Base-by-base conservation (phyloP, 2,113 vertebrate species). In the Pachycephala philippinensis region DNA sequence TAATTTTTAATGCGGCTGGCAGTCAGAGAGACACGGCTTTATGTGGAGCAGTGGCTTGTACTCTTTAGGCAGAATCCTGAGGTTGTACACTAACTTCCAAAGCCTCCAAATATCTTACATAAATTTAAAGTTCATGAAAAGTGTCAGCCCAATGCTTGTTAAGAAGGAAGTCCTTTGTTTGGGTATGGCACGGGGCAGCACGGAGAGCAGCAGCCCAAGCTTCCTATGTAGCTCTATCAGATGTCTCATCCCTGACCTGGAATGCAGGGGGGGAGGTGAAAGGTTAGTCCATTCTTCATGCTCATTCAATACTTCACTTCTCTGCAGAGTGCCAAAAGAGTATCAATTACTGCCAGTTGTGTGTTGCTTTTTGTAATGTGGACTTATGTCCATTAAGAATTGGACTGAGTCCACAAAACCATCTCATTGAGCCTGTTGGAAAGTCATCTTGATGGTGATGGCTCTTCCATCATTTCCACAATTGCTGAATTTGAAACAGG, bases 201-300 rank as follows among this genome's bases (percentile, higher is more conserved):
- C 4, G 42, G 66, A 93, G 52, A 86, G 63, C 80, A 94, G 79
- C 91, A 95, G 84, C 54, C 63, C 56, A 52, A 82, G 52, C 57
- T 95, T 96, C 90, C 87, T 84, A 93, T 70, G 69, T 37, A 54
- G 44, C 78, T 94, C 72, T 95, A 93, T 95, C 91, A 95, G 92
- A 93, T 92, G 72, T 90, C 86, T 92, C 86, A 92, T 97, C 93
- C 88, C 80, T 96, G 95, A 97, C 90, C 90, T 96, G 93, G 83
- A 95, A 80, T 91, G 68, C 76, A 33, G 64, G 30, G 33, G 42
- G 61, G 27, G 74, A 95, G 91, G 91, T 97, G 94, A 97, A 95
- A 97, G 93, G 90, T 97, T 97, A 97, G 92, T 74, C 78, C 89
- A 94, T 97, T 95, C 93, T 96, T 97, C 97, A 95, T 89, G 92